These are phyloP conservation scores for Saccostrea glomerata DNA, from an alignment of 1,140 invertebrate species.

Conservation along the genomic window DNA sequence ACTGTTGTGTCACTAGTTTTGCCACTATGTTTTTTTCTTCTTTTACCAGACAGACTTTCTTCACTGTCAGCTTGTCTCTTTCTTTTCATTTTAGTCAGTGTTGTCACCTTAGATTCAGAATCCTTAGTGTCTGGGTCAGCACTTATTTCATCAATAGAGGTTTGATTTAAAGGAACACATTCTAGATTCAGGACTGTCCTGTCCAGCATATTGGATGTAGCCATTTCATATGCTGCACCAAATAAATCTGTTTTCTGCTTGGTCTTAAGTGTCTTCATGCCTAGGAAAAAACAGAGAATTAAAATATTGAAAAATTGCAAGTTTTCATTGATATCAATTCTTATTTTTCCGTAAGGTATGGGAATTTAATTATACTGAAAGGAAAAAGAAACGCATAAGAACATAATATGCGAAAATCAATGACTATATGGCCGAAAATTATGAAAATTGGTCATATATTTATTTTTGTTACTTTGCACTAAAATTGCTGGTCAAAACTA, in stretches of 20 bases:
- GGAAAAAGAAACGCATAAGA: too few species aligned
- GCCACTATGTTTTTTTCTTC: neutral
- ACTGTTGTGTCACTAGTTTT: neutral
- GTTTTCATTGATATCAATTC: too few species aligned
- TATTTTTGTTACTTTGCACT: too few species aligned
- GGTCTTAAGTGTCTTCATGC: neutral
- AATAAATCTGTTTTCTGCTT: neutral
- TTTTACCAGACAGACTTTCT: neutral
- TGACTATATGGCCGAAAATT: too few species aligned
- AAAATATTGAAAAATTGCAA: too few species aligned
- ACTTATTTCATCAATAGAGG: neutral
- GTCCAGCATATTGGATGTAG: neutral
- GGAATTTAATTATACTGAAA: too few species aligned
- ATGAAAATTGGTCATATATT: too few species aligned
- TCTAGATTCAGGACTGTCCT: neutral
- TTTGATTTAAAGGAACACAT: neutral
- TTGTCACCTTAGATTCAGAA: neutral
- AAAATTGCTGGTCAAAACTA: too few species aligned
- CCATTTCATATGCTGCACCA: neutral
- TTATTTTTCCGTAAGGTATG: too few species aligned
- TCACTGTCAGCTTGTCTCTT: neutral
- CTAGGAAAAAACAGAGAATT: neutral
- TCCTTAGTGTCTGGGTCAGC: neutral
- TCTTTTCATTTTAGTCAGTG: neutral
- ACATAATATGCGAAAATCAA: too few species aligned